phyloP scores from a whole-genome alignment of 2,113 vertebrate species.

The Mystacornis crossleyi region DNA sequence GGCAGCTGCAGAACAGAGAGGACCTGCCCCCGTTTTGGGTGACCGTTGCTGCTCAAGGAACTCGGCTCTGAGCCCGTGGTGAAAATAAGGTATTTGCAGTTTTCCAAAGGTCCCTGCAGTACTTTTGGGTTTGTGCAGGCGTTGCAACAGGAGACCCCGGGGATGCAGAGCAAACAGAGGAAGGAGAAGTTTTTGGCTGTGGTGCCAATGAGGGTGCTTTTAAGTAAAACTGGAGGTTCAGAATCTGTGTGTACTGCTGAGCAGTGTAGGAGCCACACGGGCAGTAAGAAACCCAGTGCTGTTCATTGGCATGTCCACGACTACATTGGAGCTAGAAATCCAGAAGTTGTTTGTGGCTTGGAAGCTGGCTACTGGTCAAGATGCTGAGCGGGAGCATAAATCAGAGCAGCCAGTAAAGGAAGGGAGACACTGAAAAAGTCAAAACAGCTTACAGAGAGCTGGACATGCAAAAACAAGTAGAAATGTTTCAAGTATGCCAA shows the following conservation, averaged over 20 bases:
- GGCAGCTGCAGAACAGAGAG: not conserved
- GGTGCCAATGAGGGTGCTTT: not conserved
- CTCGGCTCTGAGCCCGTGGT: rapidly evolving
- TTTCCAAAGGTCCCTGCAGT: not conserved
- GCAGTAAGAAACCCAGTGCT: not conserved
- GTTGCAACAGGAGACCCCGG: not conserved
- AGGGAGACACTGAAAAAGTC: not conserved
- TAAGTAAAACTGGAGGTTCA: not conserved
- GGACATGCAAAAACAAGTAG: not conserved
- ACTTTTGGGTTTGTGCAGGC: not conserved
- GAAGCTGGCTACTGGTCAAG: not conserved
- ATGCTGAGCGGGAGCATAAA: not conserved
- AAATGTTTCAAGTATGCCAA: not conserved
- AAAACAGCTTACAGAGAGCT: not conserved
- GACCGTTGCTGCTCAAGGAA: not conserved
- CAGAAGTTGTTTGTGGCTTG: not conserved
- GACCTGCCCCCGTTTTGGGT: not conserved
- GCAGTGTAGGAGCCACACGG: not conserved
- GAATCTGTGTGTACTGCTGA: not conserved
- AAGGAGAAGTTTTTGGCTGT: not conserved
- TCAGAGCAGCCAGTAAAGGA: not conserved
- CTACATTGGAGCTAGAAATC: not conserved
- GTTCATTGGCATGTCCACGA: not conserved
- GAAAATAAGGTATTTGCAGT: not conserved
- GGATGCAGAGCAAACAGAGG: not conserved